Base-by-base conservation (phyloP, 2,113 vertebrate genomes). In the Calonectris borealis region DNA sequence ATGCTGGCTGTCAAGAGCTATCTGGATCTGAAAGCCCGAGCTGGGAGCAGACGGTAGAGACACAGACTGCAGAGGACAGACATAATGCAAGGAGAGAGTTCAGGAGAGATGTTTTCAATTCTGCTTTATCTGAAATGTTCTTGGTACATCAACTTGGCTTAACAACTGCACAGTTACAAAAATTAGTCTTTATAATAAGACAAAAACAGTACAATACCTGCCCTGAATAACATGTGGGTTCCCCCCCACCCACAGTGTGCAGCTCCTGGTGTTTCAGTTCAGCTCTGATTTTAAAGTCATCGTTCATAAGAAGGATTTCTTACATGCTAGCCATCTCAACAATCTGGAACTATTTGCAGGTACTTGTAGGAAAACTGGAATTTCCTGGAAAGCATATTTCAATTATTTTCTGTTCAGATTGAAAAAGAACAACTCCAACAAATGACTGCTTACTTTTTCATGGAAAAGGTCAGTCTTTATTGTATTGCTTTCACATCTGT, bases 401-500 rank as follows among this genome's bases (percentile, higher is more conserved):
- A 69, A 7, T 80, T 42, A 61, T 36, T 72, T 80, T 68, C 40
- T 66, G 12, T 49, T 71, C 32, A 88, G 86, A 94, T 1, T 14
- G 64, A 88, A 38, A 48, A 84, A 90, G 4, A 94, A 92, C 16
- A 61, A 51, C 31, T 70, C 36, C 49, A 75, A 83, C 44, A 83
- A 18, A 18, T 11, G 31, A 73, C 70, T 96, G 83, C 86, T 94
- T 93, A 71, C 72, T 80, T 92, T 97, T 98, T 98, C 97, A 97
- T 81, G 95, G 92, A 97, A 97, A 96, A 98, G 86, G 68, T 95
- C 78, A 91, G 71, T 97, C 92, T 98, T 97, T 96, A 96, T 97
- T 96, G 93, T 97, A 98, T 98, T 98, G 98, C 98, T 98, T 98
- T 96, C 91, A 97, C 80, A 97, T 93, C 91, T 95, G 88, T 78